Evolutionary conservation across 2,113 vertebrate species (phyloP), one percentile per base, ranked within the genome.

Genomic region (Patagioenas fasciata): DNA sequence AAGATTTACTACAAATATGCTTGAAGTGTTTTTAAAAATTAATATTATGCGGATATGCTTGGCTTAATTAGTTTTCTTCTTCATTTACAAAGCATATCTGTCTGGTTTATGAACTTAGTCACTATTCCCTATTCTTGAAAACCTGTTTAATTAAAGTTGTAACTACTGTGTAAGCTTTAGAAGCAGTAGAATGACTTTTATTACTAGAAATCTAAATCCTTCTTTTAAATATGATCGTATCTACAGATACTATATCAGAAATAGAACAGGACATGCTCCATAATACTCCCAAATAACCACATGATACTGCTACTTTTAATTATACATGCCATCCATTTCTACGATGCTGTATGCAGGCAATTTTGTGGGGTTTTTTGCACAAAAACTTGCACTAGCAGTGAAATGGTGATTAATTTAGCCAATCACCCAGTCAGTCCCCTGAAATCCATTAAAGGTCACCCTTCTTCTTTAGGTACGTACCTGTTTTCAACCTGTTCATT

Each of bases 131-230:
- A 94, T 95, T 96, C 92, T 88, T 95, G 92, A 94, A 97, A 98
- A 97, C 85, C 91, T 96, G 91, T 96, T 98, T 98, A 98, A 98
- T 98, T 98, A 98, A 97, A 97, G 91, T 97, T 97, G 95, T 97
- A 98, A 98, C 95, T 97, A 95, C 94, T 96, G 91, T 85, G 88
- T 95, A 94, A 71, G 93, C 91, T 97, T 97, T 91, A 92, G 96
- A 97, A 97, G 96, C 84, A 97, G 82, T 56, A 97, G 93, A 97
- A 92, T 89, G 72, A 89, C 74, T 97, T 98, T 97, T 93, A 96
- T 97, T 84, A 57, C 79, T 83, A 86, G 66, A 97, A 95, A 90
- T 48, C 51, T 89, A 97, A 96, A 97, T 95, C 65, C 60, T 95
- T 91, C 74, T 91, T 96, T 95, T 92, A 96, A 94, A 94, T 77